Evolutionary conservation across 1,140 invertebrate species (phyloP).

Genomic region (Archivesica marissinica): DNA sequence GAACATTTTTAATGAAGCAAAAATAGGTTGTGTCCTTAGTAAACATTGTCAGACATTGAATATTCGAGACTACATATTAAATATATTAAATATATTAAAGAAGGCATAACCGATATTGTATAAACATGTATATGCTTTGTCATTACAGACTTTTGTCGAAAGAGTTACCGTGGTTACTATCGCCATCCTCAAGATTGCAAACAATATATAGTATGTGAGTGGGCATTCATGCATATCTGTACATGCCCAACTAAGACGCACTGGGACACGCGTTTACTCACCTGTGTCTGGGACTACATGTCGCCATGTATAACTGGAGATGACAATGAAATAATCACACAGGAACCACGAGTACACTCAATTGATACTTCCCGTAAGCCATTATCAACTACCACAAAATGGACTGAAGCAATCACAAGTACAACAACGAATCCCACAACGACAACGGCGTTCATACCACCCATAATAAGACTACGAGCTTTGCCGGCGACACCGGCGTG

Average conservation of each 20-base stretch:
- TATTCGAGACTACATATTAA: too few species aligned
- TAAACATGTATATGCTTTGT: too few species aligned
- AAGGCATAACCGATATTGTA: too few species aligned
- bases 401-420: neutral
- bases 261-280: conserved; percentile 20
- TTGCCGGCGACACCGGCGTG: conserved; percentile 10
- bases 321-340: neutral
- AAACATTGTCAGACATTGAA: too few species aligned
- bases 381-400: neutral
- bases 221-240: conserved; percentile 44
- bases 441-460: neutral
- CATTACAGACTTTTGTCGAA: conserved; percentile 36
- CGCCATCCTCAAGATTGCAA: conserved; percentile 7
- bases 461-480: neutral
- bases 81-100: too few species aligned
- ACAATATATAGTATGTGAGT: conserved; percentile 52
- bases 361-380: neutral
- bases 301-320: conserved; percentile 12
- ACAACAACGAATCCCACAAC: neutral
- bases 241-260: conserved; percentile 26
- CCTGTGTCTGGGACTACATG: conserved; percentile 39
- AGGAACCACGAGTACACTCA: neutral
- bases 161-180: conserved; percentile 37
- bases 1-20: too few species aligned
- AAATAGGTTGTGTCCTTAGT: too few species aligned